A percentile compares a stretch with the other conserved stretches of the same genome.
phyloP scores from a whole-genome alignment of 2,797 vertebrate genomes.

The Ceyx erithaca region DNA sequence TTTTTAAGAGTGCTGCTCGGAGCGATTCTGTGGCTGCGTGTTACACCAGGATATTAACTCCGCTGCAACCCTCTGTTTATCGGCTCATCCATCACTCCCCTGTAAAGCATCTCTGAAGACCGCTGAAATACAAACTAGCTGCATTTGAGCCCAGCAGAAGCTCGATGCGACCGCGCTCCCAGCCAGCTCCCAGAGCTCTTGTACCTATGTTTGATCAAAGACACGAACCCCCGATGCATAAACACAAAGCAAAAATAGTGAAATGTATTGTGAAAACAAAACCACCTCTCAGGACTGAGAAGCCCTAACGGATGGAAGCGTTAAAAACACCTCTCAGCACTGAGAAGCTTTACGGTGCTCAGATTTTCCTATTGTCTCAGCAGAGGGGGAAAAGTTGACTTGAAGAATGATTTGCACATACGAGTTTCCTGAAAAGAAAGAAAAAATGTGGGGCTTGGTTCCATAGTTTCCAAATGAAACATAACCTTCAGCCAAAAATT shows the following conservation, averaged over 20 bases:
- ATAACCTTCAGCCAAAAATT: constrained; percentile 72
- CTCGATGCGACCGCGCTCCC: not conserved
- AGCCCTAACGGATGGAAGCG: not conserved
- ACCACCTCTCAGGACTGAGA: not conserved
- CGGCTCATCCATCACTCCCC: not conserved
- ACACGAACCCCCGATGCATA: not conserved
- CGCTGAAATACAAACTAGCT: constrained; percentile 51
- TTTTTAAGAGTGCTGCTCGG: not conserved
- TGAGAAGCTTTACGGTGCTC: not conserved
- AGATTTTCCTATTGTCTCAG: constrained; percentile 73
- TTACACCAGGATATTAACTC: not conserved
- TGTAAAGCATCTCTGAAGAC: not conserved
- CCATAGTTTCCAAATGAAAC: constrained; percentile 70
- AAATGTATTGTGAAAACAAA: not conserved
- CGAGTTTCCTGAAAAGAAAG: constrained; percentile 62
- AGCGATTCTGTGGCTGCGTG: not conserved
- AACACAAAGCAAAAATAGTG: not conserved
- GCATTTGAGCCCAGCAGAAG: constrained; percentile 27
- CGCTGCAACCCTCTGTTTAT: not conserved
- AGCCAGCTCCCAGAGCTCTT: not conserved
- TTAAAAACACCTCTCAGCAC: not conserved
- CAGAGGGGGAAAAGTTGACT: constrained; percentile 68
- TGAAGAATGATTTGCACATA: constrained; percentile 68
- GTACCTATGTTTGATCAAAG: constrained; percentile 25
- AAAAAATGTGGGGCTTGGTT: constrained; percentile 47